Evolutionary conservation across 2,113 vertebrate genomes (phyloP), one percentile per base, ranked within the genome.

Genomic region (Eurypyga helias): DNA sequence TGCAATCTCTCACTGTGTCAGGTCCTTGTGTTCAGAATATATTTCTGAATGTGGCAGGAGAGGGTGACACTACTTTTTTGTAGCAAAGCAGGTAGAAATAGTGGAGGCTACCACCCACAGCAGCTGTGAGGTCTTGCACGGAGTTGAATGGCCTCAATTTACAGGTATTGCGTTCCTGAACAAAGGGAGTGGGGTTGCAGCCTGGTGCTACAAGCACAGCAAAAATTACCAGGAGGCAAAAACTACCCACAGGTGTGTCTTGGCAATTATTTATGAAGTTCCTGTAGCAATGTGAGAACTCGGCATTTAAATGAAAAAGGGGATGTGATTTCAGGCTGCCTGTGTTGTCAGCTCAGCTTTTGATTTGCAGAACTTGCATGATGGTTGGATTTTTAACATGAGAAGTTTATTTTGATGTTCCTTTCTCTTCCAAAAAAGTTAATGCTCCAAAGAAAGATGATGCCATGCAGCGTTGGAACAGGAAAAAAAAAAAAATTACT

Each of bases 1-100:
- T 17, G 5, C 18, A 18, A 65, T 19, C 33, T 46, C 10, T 1
- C 21, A 4, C 36, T 1, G 0, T 18, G 54, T 10, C 13, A 9
- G 15, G 24, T 43, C 25, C 28, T 34, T 3, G 38, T 6, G 17
- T 38, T 83, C 1, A 5, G 28, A 46, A 17, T 8, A 3, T 18
- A 1, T 9, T 52, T 52, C 16, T 6, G 21, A 36, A 60, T 2
- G 2, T 6, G 46, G 28, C 10, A 11, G 54, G 24, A 25, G 49
- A 54, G 55, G 72, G 17, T 12, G 46, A 13, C 1, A 2, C 36
- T 51, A 17, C 20, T 49, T 61, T 41, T 54, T 45, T 52, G 38
- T 21, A 70, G 38, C 33, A 23, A 61, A 87, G 33, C 10, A 6
- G 17, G 33, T 54, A 46, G 73, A 28, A 77, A 51, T 17, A 67